These are phyloP conservation scores for Drosophila merina DNA, from an alignment of 2,888 invertebrate species.

Conservation along the genomic window DNA sequence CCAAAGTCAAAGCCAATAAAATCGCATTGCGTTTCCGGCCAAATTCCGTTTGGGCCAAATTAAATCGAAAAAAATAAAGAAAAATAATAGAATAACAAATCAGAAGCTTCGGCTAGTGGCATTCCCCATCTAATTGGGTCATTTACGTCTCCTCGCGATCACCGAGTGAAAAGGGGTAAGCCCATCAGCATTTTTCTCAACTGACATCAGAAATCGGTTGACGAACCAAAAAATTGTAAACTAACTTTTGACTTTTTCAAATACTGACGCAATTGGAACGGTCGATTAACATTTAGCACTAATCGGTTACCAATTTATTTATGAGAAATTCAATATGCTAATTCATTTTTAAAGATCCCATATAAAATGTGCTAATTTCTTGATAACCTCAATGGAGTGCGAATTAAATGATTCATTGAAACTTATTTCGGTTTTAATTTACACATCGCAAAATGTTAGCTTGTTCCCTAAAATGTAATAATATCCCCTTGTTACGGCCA, in stretches of 20 bases:
- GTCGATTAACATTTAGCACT: conserved; percentile 38
- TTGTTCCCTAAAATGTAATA: background rate
- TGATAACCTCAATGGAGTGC: conserved; percentile 26
- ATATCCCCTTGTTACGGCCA: background rate
- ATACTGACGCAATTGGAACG: conserved; percentile 29
- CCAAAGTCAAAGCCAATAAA: conserved; percentile 40
- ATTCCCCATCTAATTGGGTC: conserved; percentile 39
- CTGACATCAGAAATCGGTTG: conserved; percentile 27
- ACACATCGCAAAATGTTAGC: background rate
- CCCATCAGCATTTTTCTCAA: conserved; percentile 20
- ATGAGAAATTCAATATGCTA: conserved; percentile 29
- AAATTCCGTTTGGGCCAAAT: conserved; percentile 23
- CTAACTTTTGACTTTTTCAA: background rate
- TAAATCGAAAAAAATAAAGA: conserved; percentile 11
- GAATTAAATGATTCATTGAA: conserved; percentile 38
- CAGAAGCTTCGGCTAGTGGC: conserved; percentile 12
- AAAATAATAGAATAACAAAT: conserved; percentile 6
- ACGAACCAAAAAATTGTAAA: background rate
- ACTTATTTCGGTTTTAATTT: background rate
- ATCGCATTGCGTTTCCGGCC: conserved; percentile 49
- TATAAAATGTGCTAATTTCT: conserved; percentile 39
- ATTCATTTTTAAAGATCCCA: conserved; percentile 31
- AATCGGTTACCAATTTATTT: conserved; percentile 35
- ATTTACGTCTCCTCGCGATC: conserved; percentile 7
- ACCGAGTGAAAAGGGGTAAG: conserved; percentile 21